Evolutionary conservation across 2,113 vertebrate species (phyloP).

Genomic region (Loxodonta africana): DNA sequence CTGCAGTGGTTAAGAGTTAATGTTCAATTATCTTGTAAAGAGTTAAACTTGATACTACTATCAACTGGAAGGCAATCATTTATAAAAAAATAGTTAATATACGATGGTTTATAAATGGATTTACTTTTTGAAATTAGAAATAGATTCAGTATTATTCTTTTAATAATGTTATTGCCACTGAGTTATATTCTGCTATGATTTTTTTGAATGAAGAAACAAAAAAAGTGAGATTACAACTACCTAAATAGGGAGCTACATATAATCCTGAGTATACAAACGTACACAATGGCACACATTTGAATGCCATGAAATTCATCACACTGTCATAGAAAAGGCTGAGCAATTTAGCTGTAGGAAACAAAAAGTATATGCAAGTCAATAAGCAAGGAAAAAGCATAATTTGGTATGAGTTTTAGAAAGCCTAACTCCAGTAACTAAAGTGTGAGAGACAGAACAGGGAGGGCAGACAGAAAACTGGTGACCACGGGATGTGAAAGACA

Average conservation of each 20-base stretch:
- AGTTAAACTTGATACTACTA: background rate
- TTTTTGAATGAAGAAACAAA: background rate
- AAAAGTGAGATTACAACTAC: background rate
- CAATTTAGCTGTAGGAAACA: background rate
- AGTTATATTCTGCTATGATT: constrained; percentile 7
- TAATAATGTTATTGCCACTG: background rate
- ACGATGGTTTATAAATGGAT: background rate
- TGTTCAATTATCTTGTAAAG: background rate
- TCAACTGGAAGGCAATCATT: constrained; percentile 17
- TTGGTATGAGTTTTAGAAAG: background rate
- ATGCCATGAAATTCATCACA: background rate
- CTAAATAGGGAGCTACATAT: background rate
- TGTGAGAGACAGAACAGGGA: background rate
- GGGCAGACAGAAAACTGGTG: background rate
- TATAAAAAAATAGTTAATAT: constrained; percentile 47
- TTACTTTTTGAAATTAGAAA: constrained; percentile 35
- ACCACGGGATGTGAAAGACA: background rate
- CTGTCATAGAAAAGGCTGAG: background rate
- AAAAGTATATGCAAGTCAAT: background rate
- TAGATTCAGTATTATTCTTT: constrained; percentile 20
- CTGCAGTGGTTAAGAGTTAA: background rate
- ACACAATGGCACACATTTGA: background rate
- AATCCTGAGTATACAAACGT: background rate
- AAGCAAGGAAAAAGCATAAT: background rate
- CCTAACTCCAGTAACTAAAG: background rate